Evolutionary conservation across 2,113 vertebrate genomes (phyloP), one percentile per base, ranked within the genome.

Genomic region (Scophthalmus maximus): DNA sequence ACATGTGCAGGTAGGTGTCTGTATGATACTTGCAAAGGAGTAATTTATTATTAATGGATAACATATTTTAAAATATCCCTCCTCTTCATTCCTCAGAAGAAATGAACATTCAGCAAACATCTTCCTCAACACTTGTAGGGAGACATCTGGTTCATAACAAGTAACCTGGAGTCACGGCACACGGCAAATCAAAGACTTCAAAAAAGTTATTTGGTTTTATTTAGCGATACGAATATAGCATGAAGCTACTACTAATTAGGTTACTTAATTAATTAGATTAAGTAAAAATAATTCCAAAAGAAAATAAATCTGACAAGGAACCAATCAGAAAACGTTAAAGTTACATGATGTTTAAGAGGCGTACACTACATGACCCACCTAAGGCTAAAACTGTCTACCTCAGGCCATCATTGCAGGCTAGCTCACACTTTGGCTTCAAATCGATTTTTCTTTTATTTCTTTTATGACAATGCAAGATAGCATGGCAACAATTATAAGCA

Each of bases 361-460:
- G 30, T 15, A 81, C 36, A 60, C 6, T 26, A 61, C 29, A 82
- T 51, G 14, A 40, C 49, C 17, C 50, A 64, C 23, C 22, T 57
- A 27, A 49, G 67, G 64, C 86, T 78, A 81, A 68, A 85, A 85
- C 83, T 84, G 78, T 79, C 71, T 25, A 42, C 14, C 32, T 55
- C 2, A 66, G 51, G 57, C 23, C 9, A 57, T 55, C 12, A 20
- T 11, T 68, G 20, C 20, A 62, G 8, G 9, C 30, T 17, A 26
- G 15, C 20, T 61, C 0, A 81, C 36, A 38, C 34, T 62, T 63
- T 34, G 10, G 8, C 18, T 22, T 26, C 0, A 26, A 50, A 58
- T 40, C 0, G 4, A 34, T 34, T 29, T 42, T 12, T 0, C 46
- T 6, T 29, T 51, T n/a, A n/a, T 59, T 64, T 26, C 1, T 55